These are phyloP conservation scores for Danionella dracula DNA, from an alignment of 2,797 vertebrate species.

Conservation along the genomic window DNA sequence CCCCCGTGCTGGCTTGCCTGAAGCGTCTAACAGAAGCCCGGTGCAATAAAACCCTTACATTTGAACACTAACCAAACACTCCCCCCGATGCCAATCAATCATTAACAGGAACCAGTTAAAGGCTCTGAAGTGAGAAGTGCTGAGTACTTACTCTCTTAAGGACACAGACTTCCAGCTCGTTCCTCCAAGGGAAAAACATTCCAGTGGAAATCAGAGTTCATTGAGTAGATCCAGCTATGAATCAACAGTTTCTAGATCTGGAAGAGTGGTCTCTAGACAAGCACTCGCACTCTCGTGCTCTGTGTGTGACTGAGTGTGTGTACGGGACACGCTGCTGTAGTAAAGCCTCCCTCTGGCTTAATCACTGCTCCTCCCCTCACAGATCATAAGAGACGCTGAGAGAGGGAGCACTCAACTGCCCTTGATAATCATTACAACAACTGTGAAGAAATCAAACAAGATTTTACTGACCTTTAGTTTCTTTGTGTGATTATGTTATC, in stretches of 20 bases:
- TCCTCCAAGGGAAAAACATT: constrained; percentile 13
- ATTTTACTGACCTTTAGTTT: constrained; percentile 1
- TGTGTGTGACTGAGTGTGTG: constrained; percentile 36
- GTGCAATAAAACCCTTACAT: constrained; percentile 37
- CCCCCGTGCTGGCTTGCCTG: constrained; percentile 31
- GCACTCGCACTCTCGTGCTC: constrained; percentile 5
- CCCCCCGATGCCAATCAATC: constrained; percentile 54
- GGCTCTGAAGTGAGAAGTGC: constrained; percentile 44
- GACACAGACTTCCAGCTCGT: constrained; percentile 42
- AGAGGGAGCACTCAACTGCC: background rate
- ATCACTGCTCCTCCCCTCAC: constrained; percentile 56
- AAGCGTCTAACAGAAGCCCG: constrained; percentile 29
- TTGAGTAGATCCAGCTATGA: background rate
- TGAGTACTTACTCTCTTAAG: constrained; percentile 51
- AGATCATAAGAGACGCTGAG: constrained; percentile 12
- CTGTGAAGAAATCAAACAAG: background rate
- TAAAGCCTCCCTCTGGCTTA: constrained; percentile 53
- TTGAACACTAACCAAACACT: constrained; percentile 55
- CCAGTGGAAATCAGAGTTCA: constrained; percentile 27
- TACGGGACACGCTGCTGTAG: constrained; percentile 56
- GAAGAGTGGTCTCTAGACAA: background rate
- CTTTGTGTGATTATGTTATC: background rate
- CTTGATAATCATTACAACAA: constrained; percentile 7
- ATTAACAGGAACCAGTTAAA: constrained; percentile 61
- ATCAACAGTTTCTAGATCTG: background rate